Percentiles rank a stretch among this genome's conserved stretches.
phyloP scores from a whole-genome alignment of 2,113 vertebrate species.

The Oryctolagus cuniculus region mOryCun1.1 NC_091432.1:86845001-86845500 shows the following conservation, averaged over 20 bases:
- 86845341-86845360: not conserved
- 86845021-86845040: not conserved
- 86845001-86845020: not conserved
- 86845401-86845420: not conserved
- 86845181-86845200: not conserved
- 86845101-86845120: conserved; percentile 1
- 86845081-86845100: not conserved
- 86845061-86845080: conserved; percentile 16
- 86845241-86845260: not conserved
- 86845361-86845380: not conserved
- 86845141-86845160: not conserved
- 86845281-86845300: not conserved
- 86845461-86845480: not conserved
- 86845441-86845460: not conserved
- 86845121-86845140: not conserved
- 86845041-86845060: not conserved
- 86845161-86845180: not conserved
- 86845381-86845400: not conserved
- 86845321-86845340: not conserved
- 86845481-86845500: not conserved
- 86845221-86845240: not conserved
- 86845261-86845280: not conserved
- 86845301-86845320: not conserved
- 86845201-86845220: not conserved
- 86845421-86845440: not conserved